A percentile compares a stretch with the other conserved stretches of the same genome.
phyloP scores from a whole-genome alignment of 2,888 invertebrate species.

The Isotomurus palustris region DNA sequence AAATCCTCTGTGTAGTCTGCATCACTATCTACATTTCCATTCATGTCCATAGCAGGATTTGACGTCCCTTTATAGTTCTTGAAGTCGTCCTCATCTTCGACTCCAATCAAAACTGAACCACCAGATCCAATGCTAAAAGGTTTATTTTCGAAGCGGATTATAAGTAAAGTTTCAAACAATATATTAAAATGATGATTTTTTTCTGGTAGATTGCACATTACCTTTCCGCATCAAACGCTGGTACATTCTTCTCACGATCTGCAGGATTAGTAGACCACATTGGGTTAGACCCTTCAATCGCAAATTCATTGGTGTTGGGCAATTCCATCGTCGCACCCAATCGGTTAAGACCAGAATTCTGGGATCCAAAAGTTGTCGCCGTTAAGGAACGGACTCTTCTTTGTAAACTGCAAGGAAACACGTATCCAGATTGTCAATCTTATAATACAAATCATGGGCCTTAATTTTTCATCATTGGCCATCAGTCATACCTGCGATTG shows the following conservation, averaged over 20 bases:
- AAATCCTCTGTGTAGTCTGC: no score
- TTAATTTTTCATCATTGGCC: not conserved
- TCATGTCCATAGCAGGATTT: conserved; percentile 5
- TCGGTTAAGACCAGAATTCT: conserved; percentile 60
- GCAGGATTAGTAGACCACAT: conserved; percentile 56
- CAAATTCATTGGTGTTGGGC: conserved; percentile 67
- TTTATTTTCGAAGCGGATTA: no score
- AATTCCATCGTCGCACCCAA: conserved; percentile 52
- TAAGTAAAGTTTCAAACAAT: not conserved
- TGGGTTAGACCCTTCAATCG: conserved; percentile 66
- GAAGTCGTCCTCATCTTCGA: conserved; percentile 64
- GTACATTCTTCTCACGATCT: conserved; percentile 52
- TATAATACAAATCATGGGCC: not conserved
- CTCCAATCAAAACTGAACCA: conserved; percentile 63
- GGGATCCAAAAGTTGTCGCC: conserved; percentile 61
- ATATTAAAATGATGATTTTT: not conserved
- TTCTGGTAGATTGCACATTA: conserved; percentile 42
- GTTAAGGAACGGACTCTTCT: conserved; percentile 61
- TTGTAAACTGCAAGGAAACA: conserved; percentile 53
- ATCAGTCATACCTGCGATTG: conserved; percentile 28
- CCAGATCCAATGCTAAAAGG: conserved; percentile 58
- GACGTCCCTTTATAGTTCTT: conserved; percentile 14
- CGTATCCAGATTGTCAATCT: no score
- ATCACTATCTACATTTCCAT: no score
- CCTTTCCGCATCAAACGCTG: conserved; percentile 58